Base-by-base conservation (phyloP, 2,113 vertebrate genomes). In the Odontesthes bonariensis region DNA sequence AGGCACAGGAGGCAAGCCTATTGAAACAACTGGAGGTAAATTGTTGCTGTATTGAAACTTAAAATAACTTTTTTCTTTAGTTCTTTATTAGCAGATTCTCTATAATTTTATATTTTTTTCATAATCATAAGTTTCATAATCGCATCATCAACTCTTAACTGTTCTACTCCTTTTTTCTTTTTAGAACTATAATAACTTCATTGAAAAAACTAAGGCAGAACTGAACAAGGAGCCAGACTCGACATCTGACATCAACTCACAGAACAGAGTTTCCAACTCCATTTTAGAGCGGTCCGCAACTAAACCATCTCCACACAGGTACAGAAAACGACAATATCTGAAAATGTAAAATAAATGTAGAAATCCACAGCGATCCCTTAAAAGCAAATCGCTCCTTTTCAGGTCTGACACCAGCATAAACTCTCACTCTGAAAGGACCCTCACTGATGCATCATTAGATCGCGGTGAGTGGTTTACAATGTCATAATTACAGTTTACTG, bases 201-300 rank as follows among this genome's bases (percentile, higher is more conserved):
- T 99, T 85, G 95, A 97, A 93, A 98, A 97, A 94, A 98, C 98
- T 4, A 96, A 97, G 90, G 96, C 96, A 44, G 97, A 98, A 67
- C 91, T 99, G 86, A 96, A 90, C 75, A 94, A 90, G 82, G 94
- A 96, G 68, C 90, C 96, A 56, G 95, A 95, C 65, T 82, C 88
- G 8, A 90, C 93, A 11, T 86, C 93, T 49, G 92, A 93, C 65
- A 88, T 93, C 66, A 96, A 94, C 86, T 94, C 95, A 71, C 95
- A 95, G 55, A 95, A 95, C 81, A 95, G 95, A 90, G 94, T 92
- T 9, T 92, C 87, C 1, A 90, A 91, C 16, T 94, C 94, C 20
- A 35, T 84, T 79, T 79, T 92, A 75, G 95, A 96, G 72, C 96
- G 95, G 76, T 92, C 92, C 22, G 93, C 93, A 83, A 91, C 94